Conservation (phyloP, 1,140 invertebrate genomes). For the Palaemon carinicauda region DNA sequence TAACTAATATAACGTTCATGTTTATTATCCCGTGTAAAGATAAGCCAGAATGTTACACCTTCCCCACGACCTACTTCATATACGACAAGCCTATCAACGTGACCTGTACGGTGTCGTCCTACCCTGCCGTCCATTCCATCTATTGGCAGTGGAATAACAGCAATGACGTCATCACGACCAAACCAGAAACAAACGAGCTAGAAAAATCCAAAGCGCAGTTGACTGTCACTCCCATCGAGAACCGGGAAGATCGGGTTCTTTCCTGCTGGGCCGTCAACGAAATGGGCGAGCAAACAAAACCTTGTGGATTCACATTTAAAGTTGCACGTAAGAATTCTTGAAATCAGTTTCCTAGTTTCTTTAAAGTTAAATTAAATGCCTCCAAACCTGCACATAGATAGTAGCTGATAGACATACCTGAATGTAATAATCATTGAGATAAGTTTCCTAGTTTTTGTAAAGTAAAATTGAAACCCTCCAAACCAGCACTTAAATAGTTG, state of each 20-base stretch:
- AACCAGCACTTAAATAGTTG: too few species aligned
- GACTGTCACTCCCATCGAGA: constrained; percentile 1
- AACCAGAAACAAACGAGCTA: background rate
- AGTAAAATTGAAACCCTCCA: too few species aligned
- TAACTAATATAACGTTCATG: too few species aligned
- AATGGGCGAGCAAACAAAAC: constrained; percentile 28
- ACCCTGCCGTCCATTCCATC: constrained; percentile 36
- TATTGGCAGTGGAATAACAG: constrained; percentile 48
- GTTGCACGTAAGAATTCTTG: constrained; percentile 12
- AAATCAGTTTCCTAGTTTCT: too few species aligned
- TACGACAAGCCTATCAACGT: constrained; percentile 51
- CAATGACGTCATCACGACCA: constrained; percentile 20
- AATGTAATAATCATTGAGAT: too few species aligned
- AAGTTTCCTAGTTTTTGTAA: too few species aligned
- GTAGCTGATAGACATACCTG: too few species aligned
- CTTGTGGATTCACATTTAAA: constrained; percentile 38
- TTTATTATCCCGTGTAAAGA: background rate
- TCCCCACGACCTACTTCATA: constrained; percentile 47
- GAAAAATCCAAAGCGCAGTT: constrained; percentile 17
- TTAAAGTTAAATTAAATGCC: too few species aligned
- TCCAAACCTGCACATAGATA: too few species aligned
- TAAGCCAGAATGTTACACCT: constrained; percentile 19
- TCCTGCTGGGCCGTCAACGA: constrained; percentile 52
- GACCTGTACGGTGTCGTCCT: constrained; percentile 46
- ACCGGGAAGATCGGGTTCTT: constrained; percentile 15